phyloP scores from a whole-genome alignment of 2,888 invertebrate species.

The Eudasyphora cyanicolor region DNA sequence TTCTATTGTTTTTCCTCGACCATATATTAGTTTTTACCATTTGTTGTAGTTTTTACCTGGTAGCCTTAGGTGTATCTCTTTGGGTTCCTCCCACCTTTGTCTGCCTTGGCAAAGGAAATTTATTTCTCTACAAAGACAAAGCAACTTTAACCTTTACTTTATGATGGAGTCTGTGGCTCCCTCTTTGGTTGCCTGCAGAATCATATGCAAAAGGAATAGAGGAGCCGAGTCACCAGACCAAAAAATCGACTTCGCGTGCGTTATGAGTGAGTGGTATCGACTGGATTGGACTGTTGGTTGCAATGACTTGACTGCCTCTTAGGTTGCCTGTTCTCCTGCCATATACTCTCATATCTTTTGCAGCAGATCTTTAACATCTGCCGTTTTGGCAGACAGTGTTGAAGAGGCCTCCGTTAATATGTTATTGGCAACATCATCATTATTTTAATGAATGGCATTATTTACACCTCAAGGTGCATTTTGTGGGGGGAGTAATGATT shows the following conservation, averaged over 20 bases:
- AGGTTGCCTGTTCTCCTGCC: too few species aligned
- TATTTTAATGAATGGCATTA: slow-evolving; percentile 49
- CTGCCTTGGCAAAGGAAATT: slow-evolving; percentile 48
- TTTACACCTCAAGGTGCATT: slow-evolving; percentile 61
- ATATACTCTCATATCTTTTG: slow-evolving; percentile 44
- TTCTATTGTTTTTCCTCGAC: slow-evolving; percentile 13
- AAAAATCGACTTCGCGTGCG: too few species aligned
- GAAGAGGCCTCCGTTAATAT: slow-evolving; percentile 39
- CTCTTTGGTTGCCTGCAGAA: neutral
- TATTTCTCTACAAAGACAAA: slow-evolving; percentile 51
- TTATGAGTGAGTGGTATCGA: too few species aligned
- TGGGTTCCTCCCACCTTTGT: slow-evolving; percentile 52
- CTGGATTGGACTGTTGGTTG: too few species aligned
- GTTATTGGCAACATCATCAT: slow-evolving; percentile 37
- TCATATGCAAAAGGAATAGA: neutral
- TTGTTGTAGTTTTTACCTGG: slow-evolving; percentile 44
- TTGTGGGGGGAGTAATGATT: neutral
- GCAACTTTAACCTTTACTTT: slow-evolving; percentile 60
- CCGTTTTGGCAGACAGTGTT: slow-evolving; percentile 43
- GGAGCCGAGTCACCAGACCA: too few species aligned
- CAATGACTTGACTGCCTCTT: too few species aligned
- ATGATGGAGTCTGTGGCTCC: neutral
- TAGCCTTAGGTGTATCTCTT: slow-evolving; percentile 59
- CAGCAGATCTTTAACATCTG: slow-evolving; percentile 62
- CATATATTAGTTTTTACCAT: slow-evolving; percentile 29